Evolutionary conservation across 1,140 invertebrate species (phyloP).

Genomic region (Uloborus diversus): DNA sequence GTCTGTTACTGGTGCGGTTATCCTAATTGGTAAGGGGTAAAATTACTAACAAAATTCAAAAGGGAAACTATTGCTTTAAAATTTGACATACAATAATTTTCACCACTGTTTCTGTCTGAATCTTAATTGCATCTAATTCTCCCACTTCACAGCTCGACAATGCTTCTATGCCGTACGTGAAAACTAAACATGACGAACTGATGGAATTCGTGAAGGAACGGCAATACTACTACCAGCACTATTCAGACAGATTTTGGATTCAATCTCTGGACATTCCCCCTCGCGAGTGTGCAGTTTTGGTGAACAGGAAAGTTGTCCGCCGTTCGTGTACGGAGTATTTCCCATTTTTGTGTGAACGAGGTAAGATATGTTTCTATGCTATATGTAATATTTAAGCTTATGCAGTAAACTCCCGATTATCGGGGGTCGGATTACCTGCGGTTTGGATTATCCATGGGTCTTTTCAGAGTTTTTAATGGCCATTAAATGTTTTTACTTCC

Average conservation of each 20-base stretch:
- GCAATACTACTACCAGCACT: constrained; percentile 78
- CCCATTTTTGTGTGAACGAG: constrained; percentile 92
- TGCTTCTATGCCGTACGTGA: constrained; percentile 89
- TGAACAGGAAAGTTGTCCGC: constrained; percentile 69
- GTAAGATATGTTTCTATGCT: constrained; percentile 90
- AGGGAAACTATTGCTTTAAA: no score
- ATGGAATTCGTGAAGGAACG: constrained; percentile 68
- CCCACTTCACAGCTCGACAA: constrained; percentile 74
- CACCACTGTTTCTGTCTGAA: no score
- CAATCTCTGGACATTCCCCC: constrained; percentile 84
- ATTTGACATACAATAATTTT: no score
- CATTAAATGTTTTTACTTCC: no score
- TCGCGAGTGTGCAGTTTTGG: constrained; percentile 84
- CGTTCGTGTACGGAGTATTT: constrained; percentile 80
- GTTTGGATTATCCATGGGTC: no score
- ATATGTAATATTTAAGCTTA: no score
- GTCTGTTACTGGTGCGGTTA: no score
- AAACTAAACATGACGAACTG: constrained; percentile 68
- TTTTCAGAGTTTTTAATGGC: no score
- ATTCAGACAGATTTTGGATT: constrained; percentile 88
- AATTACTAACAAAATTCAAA: neutral
- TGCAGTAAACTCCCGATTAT: no score
- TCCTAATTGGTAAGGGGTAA: no score
- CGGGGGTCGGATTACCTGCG: no score
- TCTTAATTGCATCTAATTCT: no score